A percentile compares a stretch with the other conserved stretches of the same genome.
Conservation (phyloP, 2,113 vertebrate species). For the Sporophila hypoxantha region DNA sequence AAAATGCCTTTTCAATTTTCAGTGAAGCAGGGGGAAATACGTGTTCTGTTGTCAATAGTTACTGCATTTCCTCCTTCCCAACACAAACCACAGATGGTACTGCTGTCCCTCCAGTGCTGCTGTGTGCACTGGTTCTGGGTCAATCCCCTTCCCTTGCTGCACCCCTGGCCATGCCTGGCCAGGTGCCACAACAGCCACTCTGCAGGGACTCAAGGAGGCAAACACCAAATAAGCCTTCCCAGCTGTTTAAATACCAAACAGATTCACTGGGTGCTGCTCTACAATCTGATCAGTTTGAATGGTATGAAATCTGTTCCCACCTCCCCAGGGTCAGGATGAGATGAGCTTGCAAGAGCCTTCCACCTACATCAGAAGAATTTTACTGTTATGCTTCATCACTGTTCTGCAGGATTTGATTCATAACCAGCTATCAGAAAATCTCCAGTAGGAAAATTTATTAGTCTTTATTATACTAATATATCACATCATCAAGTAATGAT, state of each 20-base stretch:
- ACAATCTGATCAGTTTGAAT: not conserved
- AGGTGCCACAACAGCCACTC: not conserved
- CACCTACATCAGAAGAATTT: not conserved
- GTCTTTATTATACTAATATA: not conserved
- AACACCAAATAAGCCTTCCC: not conserved
- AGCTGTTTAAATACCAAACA: not conserved
- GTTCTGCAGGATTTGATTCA: not conserved
- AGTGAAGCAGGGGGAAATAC: not conserved
- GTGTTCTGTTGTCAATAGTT: not conserved
- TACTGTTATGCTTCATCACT: not conserved
- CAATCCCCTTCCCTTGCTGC: not conserved
- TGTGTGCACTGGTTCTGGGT: not conserved
- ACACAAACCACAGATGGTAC: not conserved
- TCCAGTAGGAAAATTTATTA: not conserved
- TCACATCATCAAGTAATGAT: not conserved
- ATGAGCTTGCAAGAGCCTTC: not conserved
- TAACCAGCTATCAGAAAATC: not conserved
- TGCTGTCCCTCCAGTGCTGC: not conserved
- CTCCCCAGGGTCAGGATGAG: not conserved
- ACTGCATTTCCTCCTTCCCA: not conserved
- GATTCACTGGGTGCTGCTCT: not conserved
- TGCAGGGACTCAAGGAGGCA: too few relatives aligned
- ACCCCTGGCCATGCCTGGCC: accelerated
- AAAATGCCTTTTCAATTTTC: not conserved
- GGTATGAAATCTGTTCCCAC: not conserved